Evolutionary conservation across 2,888 invertebrate species (phyloP).

Genomic region (Chromoteleia sp.): DNA sequence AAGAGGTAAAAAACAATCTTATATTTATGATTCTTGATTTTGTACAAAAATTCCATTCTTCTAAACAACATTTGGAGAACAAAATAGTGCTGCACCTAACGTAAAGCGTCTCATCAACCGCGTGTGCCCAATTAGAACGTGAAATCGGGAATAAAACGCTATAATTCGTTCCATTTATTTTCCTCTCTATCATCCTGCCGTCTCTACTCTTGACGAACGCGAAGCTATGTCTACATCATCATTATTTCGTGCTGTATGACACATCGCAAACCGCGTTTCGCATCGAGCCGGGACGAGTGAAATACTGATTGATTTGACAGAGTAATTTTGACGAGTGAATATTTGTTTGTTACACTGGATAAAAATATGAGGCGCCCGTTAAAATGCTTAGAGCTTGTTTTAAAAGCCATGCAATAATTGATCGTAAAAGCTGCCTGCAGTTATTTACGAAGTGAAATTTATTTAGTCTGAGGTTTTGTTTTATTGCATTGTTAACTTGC

Average conservation of each 20-base stretch:
- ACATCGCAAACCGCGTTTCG: conserved; percentile 53
- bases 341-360: conserved; percentile 38
- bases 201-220: conserved; percentile 53
- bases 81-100: conserved; percentile 30
- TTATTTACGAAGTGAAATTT: conserved; percentile 14
- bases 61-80: conserved; percentile 1
- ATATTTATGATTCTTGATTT: too few species aligned
- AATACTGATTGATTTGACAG: conserved; percentile 63
- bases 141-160: conserved; percentile 56
- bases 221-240: conserved; percentile 47
- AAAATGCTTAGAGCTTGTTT: conserved; percentile 14
- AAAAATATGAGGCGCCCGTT: conserved; percentile 33
- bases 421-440: conserved; percentile 14
- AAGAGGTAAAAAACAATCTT: too few species aligned
- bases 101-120: conserved; percentile 46
- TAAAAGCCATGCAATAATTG: conserved; percentile 6
- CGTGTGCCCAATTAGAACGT: conserved; percentile 54
- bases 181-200: conserved; percentile 56
- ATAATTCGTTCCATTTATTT: conserved; percentile 59
- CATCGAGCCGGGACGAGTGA: conserved; percentile 35
- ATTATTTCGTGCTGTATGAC: conserved; percentile 56
- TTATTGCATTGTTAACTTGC: conserved; percentile 1
- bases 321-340: conserved; percentile 54
- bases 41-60: too few species aligned
- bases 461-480: conserved; percentile 12